phyloP scores from a whole-genome alignment of 1,140 invertebrate species.

The Brachionus rotundiformis region DNA sequence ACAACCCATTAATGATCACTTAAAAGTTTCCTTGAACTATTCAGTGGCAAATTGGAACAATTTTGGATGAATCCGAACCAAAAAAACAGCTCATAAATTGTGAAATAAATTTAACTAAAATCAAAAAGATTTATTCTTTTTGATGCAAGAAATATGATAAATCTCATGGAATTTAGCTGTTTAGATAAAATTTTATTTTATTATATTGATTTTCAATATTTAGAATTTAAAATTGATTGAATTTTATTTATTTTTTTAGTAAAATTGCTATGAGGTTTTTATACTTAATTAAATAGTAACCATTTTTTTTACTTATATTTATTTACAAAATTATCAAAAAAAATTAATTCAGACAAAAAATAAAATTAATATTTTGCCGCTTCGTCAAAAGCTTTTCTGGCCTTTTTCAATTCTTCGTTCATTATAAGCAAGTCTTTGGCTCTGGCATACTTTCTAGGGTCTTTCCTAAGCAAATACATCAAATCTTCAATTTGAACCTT shows the following conservation, averaged over 20 bases:
- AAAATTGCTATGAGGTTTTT: not conserved
- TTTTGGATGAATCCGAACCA: no score
- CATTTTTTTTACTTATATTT: not conserved
- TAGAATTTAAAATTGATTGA: no score
- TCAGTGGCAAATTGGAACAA: no score
- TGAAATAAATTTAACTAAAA: no score
- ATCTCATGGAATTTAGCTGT: no score
- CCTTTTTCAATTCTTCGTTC: constrained; percentile 98
- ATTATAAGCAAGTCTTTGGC: constrained; percentile 90
- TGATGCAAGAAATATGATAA: no score
- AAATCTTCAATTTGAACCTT: constrained; percentile 96
- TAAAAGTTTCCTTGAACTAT: no score
- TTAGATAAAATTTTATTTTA: no score
- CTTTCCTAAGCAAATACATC: constrained; percentile 95
- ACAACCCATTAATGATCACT: not conserved
- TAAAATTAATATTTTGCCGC: constrained; percentile 46
- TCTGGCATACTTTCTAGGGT: constrained; percentile 91
- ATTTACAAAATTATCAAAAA: not conserved
- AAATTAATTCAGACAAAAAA: not conserved
- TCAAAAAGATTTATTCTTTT: no score
- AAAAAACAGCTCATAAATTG: no score
- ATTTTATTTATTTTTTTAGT: not conserved
- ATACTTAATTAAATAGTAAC: not conserved
- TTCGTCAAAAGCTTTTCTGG: constrained; percentile 97
- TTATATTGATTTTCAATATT: no score